A percentile compares a stretch with the other conserved stretches of the same genome.
phyloP scores from a whole-genome alignment of 2,888 invertebrate genomes.

The Epistrophe grossulariae region DNA sequence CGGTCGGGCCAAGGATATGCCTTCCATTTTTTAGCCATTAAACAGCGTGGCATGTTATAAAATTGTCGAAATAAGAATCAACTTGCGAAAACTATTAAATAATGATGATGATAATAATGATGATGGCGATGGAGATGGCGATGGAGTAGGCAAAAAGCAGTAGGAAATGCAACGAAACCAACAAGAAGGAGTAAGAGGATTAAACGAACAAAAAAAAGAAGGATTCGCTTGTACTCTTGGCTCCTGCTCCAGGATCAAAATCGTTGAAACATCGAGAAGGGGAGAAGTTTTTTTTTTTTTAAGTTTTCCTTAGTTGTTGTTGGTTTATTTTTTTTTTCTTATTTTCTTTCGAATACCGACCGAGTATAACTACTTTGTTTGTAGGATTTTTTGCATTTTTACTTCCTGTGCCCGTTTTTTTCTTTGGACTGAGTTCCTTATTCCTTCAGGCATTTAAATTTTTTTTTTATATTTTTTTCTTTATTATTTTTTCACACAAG shows the following conservation, averaged over 20 bases:
- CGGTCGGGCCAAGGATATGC: constrained; percentile 91
- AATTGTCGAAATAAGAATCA: constrained; percentile 11
- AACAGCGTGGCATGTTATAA: constrained; percentile 94
- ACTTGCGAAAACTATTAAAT: constrained; percentile 50
- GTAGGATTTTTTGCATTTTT: constrained; percentile 58
- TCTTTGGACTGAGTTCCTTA: constrained; percentile 43
- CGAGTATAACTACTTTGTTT: constrained; percentile 65
- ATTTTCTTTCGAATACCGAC: constrained; percentile 71
- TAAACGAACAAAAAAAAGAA: constrained; percentile 65
- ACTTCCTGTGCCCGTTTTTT: constrained; percentile 54
- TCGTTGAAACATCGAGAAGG: constrained; percentile 76
- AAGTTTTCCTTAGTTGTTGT: constrained; percentile 33
- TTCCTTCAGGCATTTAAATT: constrained; percentile 68
- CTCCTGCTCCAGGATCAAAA: constrained; percentile 78
- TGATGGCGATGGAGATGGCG: neutral
- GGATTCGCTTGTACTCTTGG: constrained; percentile 72
- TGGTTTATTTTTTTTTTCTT: constrained; percentile 25
- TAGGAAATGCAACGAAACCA: constrained; percentile 57
- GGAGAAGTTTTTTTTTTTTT: constrained; percentile 22
- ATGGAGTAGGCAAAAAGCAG: constrained; percentile 42
- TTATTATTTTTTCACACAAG: constrained; percentile 15
- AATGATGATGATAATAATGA: constrained; percentile 17
- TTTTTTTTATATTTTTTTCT: constrained; percentile 14
- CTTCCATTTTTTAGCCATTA: constrained; percentile 98
- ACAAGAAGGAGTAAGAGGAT: constrained; percentile 60